These are phyloP conservation scores for Paramuricea clavata DNA, from an alignment of 92 coral and sea anemone species.

Conservation along the genomic window DNA sequence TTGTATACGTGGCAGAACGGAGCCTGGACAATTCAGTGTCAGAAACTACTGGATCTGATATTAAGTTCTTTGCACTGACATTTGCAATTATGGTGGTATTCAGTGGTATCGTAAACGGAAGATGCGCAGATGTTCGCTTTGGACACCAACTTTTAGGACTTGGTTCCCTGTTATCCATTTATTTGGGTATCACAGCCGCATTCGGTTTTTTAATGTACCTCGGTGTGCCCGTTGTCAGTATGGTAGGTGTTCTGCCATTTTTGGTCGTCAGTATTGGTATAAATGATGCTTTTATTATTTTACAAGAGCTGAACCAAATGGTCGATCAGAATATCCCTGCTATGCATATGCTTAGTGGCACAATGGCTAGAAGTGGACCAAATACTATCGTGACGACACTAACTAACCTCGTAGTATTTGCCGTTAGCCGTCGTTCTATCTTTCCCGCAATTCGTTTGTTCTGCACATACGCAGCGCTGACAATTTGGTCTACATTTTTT, in stretches of 20 bases:
- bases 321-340: constrained; percentile 55
- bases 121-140: constrained; percentile 69
- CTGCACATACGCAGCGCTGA: constrained; percentile 77
- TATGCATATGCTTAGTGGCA: constrained; percentile 61
- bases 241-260: constrained; percentile 82
- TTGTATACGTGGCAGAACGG: constrained; percentile 67
- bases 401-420: constrained; percentile 87
- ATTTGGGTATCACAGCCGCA: constrained; percentile 77
- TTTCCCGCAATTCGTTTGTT: constrained; percentile 80
- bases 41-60: constrained; percentile 72
- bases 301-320: constrained; percentile 80
- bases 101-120: constrained; percentile 71
- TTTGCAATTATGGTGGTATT: constrained; percentile 76
- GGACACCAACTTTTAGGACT: constrained; percentile 75
- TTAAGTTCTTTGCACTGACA: constrained; percentile 62
- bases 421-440: constrained; percentile 80
- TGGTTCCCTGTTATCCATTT: constrained; percentile 76
- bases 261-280: constrained; percentile 80
- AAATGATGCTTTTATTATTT: constrained; percentile 81
- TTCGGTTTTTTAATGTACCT: constrained; percentile 73
- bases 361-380: constrained; percentile 85
- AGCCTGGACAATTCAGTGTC: constrained; percentile 78
- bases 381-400: constrained; percentile 89
- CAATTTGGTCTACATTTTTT: constrained; percentile 65
- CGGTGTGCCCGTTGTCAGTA: constrained; percentile 74